These are phyloP conservation scores for Cricetomys ansorgei DNA, from an alignment of 2,113 vertebrate genomes.

Conservation along the genomic window DNA sequence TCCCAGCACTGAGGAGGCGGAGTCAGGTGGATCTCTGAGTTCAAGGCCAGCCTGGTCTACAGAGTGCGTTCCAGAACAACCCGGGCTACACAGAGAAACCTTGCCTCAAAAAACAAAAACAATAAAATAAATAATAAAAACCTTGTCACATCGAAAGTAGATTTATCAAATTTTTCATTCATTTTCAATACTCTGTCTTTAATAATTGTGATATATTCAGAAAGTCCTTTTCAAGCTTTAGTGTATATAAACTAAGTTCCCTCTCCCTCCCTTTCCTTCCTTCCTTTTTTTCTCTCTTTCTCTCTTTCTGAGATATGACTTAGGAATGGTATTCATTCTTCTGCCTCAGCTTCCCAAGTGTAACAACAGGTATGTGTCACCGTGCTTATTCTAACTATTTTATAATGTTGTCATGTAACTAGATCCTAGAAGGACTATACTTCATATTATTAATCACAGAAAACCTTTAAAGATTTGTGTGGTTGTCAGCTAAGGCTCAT, in stretches of 20 bases:
- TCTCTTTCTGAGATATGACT: neutral
- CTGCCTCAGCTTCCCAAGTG: neutral
- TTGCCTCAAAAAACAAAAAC: no score
- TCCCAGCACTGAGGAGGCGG: neutral
- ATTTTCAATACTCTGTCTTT: neutral
- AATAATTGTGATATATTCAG: no score
- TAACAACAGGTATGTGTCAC: no score
- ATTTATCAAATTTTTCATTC: no score
- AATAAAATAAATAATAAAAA: no score
- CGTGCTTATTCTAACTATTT: neutral
- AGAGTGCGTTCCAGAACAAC: no score
- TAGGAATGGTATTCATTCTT: neutral
- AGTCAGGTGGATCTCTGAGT: neutral
- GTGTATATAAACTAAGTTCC: no score
- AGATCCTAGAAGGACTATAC: neutral
- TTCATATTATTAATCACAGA: neutral
- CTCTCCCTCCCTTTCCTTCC: neutral
- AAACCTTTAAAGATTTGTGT: neutral
- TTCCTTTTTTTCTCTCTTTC: neutral
- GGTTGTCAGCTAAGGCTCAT: neutral
- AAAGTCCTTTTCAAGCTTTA: no score
- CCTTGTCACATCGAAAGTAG: no score
- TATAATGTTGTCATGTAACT: neutral
- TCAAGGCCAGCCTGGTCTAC: no score
- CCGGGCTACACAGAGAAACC: no score